Base-by-base conservation (phyloP, 2,888 invertebrate species). In the Dynastes grantii region DNA sequence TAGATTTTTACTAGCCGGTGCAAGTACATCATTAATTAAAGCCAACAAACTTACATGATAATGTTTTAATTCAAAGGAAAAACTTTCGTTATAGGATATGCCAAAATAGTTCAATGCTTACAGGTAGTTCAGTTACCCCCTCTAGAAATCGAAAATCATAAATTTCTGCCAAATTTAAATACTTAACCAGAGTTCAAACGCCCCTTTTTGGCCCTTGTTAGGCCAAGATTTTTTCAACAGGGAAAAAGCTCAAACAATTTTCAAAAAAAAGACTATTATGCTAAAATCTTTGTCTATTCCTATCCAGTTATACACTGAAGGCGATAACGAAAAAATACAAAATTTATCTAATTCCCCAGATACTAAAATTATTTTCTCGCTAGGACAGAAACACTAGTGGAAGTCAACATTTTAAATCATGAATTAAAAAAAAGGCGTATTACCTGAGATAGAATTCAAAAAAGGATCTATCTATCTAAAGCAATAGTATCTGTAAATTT, bases 151-250 rank as follows among this genome's bases (percentile, higher is more conserved):
- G 8, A 71, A 55, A 16, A 8, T 29, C 0, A 16, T 16, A 16
- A 16, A 16, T 71, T 22, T 4, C 13, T 55, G 55, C 29, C 8
- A 53, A 51, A 71, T 71, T 71, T 71, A 55, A 6, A 71, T 55
- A 29, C 55, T 71, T 5, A 58, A 71, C 16, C 55, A 71, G 9
- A 11, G 11, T 11, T 55, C 71, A 3, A 55, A 71, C 53, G 55
- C 55, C 71, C 71, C 71, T 37, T 71, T 16, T 51, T 27, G 70
- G 70, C n/a, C n/a, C 8, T 51, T 70, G 11, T 53, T 70, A 51
- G 70, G 53, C 5, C 55, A 71, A 22, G 55, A 71, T 32, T 58
- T 71, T 55, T 1, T 55, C 3, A 5, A 71, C 55, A 16, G 55
- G 32, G 55, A 71, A 55, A 16, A 16, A 1, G 71, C 53, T 5